These are phyloP conservation scores for Trachymyrmex septentrionalis DNA, from an alignment of 1,140 invertebrate genomes.

Conservation along the genomic window DNA sequence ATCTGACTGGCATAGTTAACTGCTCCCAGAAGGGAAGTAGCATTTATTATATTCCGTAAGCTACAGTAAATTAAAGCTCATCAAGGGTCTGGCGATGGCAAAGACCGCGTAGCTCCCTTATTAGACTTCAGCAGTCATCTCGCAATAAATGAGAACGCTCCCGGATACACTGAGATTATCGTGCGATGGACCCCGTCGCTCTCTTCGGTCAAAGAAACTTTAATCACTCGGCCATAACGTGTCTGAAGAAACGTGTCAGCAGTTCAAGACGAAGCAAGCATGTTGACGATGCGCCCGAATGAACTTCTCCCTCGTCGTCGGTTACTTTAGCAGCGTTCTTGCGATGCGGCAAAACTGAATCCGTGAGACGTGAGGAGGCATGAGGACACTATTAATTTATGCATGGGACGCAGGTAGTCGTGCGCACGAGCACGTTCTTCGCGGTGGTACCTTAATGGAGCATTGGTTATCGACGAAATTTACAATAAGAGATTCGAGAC, in stretches of 20 bases:
- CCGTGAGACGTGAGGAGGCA: slow-evolving; percentile 69
- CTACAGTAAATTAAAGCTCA: slow-evolving; percentile 71
- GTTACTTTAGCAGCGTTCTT: not conserved
- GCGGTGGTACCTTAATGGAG: slow-evolving; percentile 70
- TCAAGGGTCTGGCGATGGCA: slow-evolving; percentile 55
- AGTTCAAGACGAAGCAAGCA: not conserved
- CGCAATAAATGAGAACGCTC: slow-evolving; percentile 53
- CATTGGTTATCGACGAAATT: slow-evolving; percentile 75
- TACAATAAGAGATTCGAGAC: slow-evolving; percentile 74
- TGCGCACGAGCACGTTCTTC: slow-evolving; percentile 59
- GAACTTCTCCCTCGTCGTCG: slow-evolving; percentile 8
- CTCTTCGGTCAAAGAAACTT: slow-evolving; percentile 48
- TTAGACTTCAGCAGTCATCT: slow-evolving; percentile 48
- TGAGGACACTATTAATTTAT: slow-evolving; percentile 72
- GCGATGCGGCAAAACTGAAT: slow-evolving; percentile 65
- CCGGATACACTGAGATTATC: slow-evolving; percentile 33
- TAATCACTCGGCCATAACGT: slow-evolving; percentile 47
- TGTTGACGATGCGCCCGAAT: slow-evolving; percentile 35
- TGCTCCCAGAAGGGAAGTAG: slow-evolving; percentile 36
- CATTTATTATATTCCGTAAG: slow-evolving; percentile 71
- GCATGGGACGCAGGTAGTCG: slow-evolving; percentile 66
- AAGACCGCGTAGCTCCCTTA: slow-evolving; percentile 56
- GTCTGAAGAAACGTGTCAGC: slow-evolving; percentile 55
- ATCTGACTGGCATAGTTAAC: slow-evolving; percentile 63
- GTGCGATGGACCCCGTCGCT: not conserved